Percentiles rank a stretch among this genome's conserved stretches.
Evolutionary conservation across 2,888 invertebrate genomes (phyloP).

Genomic region (Meandrusa payeni): DNA sequence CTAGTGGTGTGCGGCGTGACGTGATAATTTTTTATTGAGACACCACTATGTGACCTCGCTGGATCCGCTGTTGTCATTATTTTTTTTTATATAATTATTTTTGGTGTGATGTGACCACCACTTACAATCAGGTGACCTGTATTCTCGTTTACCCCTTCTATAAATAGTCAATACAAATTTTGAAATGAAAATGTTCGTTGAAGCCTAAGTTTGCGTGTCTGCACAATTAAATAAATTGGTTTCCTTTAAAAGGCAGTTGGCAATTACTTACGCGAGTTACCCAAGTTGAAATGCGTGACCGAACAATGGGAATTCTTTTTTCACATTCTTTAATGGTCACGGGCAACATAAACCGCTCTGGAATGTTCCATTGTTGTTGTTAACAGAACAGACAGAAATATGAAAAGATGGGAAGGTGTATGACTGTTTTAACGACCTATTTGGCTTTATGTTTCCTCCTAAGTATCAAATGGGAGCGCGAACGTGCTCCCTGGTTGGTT

Average conservation of each 20-base stretch:
- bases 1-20: too few species aligned
- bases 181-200: neutral
- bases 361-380: conserved; percentile 13
- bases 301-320: conserved; percentile 29
- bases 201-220: conserved; percentile 25
- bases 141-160: too few species aligned
- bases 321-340: conserved; percentile 9
- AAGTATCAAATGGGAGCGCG: conserved; percentile 7
- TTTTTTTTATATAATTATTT: too few species aligned
- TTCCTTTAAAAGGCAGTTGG: conserved; percentile 27
- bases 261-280: conserved; percentile 25
- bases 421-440: conserved; percentile 21
- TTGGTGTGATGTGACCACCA: too few species aligned
- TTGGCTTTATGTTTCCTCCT: conserved; percentile 16
- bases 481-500: conserved; percentile 5
- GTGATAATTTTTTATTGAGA: too few species aligned
- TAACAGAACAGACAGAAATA: conserved; percentile 20
- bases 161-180: too few species aligned
- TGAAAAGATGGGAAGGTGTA: conserved; percentile 13
- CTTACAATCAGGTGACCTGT: too few species aligned
- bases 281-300: conserved; percentile 29
- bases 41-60: too few species aligned
- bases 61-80: too few species aligned
- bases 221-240: conserved; percentile 32
- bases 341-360: conserved; percentile 5